Conservation (phyloP, 2,797 vertebrate genomes). For the Threskiornis aethiopicus region DNA sequence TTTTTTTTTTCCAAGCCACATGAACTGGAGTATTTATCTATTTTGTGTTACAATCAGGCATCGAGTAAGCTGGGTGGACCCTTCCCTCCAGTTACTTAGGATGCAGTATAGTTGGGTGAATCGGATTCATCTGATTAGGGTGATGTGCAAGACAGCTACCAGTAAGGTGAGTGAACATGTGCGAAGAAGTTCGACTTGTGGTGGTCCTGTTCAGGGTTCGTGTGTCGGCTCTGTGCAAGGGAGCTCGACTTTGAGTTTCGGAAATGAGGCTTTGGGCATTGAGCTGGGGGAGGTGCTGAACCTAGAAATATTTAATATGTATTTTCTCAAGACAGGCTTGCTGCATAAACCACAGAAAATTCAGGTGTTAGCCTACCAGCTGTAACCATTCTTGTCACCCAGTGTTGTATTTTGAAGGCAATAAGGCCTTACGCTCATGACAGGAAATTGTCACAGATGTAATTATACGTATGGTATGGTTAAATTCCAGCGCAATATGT, state of each 20-base stretch:
- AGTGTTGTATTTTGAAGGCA: neutral
- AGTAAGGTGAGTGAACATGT: rapidly evolving
- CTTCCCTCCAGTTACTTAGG: rapidly evolving
- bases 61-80: neutral
- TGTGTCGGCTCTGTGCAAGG: neutral
- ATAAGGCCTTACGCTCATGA: neutral
- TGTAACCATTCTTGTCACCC: neutral
- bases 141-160: neutral
- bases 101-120: neutral
- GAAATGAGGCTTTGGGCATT: neutral
- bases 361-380: neutral
- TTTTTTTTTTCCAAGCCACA: neutral
- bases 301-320: neutral
- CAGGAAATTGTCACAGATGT: constrained; percentile 6
- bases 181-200: neutral
- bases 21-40: neutral
- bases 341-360: neutral
- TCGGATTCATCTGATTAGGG: rapidly evolving
- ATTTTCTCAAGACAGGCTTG: neutral
- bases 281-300: neutral
- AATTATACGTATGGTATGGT: neutral
- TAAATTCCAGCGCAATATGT: neutral
- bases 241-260: rapidly evolving
- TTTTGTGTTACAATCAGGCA: neutral
- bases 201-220: neutral